A percentile compares a stretch with the other conserved stretches of the same genome.
Evolutionary conservation across 2,113 vertebrate genomes (phyloP).

Genomic region (Cairina moschata): DNA sequence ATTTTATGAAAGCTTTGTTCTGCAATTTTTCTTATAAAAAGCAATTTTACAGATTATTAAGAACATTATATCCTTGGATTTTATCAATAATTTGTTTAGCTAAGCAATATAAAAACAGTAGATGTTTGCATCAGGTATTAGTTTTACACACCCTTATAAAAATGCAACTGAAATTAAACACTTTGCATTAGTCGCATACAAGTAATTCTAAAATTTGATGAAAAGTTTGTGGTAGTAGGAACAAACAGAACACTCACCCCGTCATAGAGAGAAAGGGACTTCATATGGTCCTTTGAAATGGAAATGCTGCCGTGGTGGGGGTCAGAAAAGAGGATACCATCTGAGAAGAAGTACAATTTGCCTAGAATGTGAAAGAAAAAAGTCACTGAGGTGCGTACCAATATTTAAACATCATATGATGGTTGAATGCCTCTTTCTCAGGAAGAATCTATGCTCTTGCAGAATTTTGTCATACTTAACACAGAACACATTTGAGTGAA

Average conservation of each 20-base stretch:
- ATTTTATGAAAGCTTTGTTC: fast-evolving
- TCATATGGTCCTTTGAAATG: slow-evolving; percentile 86
- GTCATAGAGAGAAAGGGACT: slow-evolving; percentile 83
- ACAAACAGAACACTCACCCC: slow-evolving; percentile 77
- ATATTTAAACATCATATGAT: neutral
- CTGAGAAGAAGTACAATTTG: slow-evolving; percentile 89
- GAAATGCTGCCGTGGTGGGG: slow-evolving; percentile 84
- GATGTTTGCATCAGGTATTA: neutral
- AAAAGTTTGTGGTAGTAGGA: neutral
- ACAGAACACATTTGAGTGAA: neutral
- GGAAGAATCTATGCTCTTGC: neutral
- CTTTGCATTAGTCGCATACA: neutral
- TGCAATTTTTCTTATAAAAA: neutral
- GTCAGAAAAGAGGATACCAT: slow-evolving; percentile 88
- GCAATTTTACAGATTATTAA: neutral
- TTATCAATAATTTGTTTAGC: neutral
- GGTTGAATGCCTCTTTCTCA: fast-evolving
- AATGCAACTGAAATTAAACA: neutral
- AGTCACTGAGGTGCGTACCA: neutral
- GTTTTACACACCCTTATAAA: neutral
- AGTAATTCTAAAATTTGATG: fast-evolving
- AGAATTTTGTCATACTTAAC: neutral
- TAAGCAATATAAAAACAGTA: neutral
- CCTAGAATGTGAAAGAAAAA: slow-evolving; percentile 74
- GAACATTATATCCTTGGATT: neutral